These are phyloP conservation scores for Nycteola revayana DNA, from an alignment of 2,888 invertebrate genomes.

Conservation along the genomic window DNA sequence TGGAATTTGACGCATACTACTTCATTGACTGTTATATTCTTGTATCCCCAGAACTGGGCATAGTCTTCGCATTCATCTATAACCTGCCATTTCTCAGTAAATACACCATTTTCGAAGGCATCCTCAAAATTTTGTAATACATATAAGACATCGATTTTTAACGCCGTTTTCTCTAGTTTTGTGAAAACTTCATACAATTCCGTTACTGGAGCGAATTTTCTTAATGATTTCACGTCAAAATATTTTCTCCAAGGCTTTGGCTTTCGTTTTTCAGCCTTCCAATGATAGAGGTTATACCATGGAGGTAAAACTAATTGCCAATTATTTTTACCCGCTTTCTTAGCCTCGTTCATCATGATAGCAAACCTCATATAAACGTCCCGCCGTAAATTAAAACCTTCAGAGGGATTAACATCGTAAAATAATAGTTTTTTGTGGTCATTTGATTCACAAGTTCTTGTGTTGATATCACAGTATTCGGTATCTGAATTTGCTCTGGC, in stretches of 20 bases:
- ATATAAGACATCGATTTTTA: slow-evolving; percentile 88
- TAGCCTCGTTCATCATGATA: slow-evolving; percentile 87
- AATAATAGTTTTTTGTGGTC: slow-evolving; percentile 85
- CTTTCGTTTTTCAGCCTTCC: slow-evolving; percentile 84
- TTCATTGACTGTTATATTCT: slow-evolving; percentile 84
- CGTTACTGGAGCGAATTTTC: slow-evolving; percentile 90
- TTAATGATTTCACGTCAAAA: slow-evolving; percentile 91
- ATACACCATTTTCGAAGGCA: slow-evolving; percentile 91
- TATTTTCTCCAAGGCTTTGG: slow-evolving; percentile 91
- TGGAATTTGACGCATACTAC: slow-evolving; percentile 92
- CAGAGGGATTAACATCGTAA: slow-evolving; percentile 96
- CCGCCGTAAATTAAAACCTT: slow-evolving; percentile 97
- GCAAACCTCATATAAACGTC: slow-evolving; percentile 98
- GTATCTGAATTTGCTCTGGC: slow-evolving; percentile 19
- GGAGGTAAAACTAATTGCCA: slow-evolving; percentile 93
- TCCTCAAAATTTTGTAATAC: slow-evolving; percentile 92
- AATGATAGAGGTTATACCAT: slow-evolving; percentile 95
- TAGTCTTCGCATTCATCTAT: slow-evolving; percentile 56
- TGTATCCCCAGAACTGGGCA: slow-evolving; percentile 86
- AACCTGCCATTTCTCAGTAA: slow-evolving; percentile 91
- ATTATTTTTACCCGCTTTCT: slow-evolving; percentile 70
- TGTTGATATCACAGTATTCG: slow-evolving; percentile 34
- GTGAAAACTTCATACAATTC: slow-evolving; percentile 91
- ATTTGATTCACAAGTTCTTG: slow-evolving; percentile 25
- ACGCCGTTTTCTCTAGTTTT: slow-evolving; percentile 31